These are phyloP conservation scores for Hormaphis cornu DNA, from an alignment of 1,140 invertebrate species.

Conservation along the genomic window DNA sequence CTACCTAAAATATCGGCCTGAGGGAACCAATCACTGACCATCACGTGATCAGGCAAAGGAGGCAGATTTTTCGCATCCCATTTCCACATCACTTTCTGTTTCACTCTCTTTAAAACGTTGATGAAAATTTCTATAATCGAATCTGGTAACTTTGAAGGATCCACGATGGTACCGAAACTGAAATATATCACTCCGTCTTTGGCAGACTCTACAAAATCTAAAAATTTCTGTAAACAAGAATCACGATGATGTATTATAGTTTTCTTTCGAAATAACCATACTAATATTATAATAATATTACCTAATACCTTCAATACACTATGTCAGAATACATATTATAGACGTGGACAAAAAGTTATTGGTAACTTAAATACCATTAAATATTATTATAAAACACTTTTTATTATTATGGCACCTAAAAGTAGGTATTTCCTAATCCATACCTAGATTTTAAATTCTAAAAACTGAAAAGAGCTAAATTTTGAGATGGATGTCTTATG, in stretches of 20 bases:
- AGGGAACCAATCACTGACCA: slow-evolving; percentile 24
- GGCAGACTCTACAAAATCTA: slow-evolving; percentile 36
- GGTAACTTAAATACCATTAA: too few species aligned
- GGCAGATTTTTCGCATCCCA: slow-evolving; percentile 1
- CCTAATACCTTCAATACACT: too few species aligned
- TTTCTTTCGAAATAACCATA: too few species aligned
- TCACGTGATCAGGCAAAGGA: not conserved
- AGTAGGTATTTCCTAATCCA: too few species aligned
- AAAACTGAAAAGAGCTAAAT: too few species aligned
- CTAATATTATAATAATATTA: too few species aligned
- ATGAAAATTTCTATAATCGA: slow-evolving; percentile 21
- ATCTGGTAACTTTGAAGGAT: not conserved
- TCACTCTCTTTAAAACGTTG: slow-evolving; percentile 9
- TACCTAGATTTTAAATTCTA: too few species aligned
- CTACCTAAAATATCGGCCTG: slow-evolving; percentile 28
- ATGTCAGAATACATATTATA: too few species aligned
- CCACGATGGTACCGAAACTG: slow-evolving; percentile 36
- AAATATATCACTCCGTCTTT: slow-evolving; percentile 38
- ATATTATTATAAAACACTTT: too few species aligned
- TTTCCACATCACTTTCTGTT: slow-evolving; percentile 27
- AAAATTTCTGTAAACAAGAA: slow-evolving; percentile 4
- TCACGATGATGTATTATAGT: not conserved
- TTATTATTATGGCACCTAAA: too few species aligned
- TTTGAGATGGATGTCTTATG: too few species aligned
- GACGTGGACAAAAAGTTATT: too few species aligned